Conservation (phyloP, 2,888 invertebrate genomes). For the Scaptomyza parva region DNA sequence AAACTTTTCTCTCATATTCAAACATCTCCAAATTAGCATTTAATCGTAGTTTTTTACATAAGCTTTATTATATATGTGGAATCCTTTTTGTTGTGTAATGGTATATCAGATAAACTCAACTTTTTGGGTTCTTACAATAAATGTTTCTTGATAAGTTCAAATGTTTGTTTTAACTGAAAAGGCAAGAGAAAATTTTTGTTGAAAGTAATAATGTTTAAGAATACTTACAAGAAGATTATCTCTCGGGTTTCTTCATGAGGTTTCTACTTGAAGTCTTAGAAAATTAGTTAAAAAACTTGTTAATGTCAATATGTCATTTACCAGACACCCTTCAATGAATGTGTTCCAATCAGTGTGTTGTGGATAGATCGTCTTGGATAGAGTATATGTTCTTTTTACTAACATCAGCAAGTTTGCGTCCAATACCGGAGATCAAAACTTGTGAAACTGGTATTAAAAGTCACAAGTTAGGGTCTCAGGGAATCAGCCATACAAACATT, state of each 20-base stretch:
- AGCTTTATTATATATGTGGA: slow-evolving; percentile 42
- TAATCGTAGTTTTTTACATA: slow-evolving; percentile 50
- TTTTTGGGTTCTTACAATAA: slow-evolving; percentile 51
- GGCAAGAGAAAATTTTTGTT: not conserved
- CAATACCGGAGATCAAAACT: slow-evolving; percentile 86
- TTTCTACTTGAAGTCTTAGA: not conserved
- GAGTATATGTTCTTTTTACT: slow-evolving; percentile 48
- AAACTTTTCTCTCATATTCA: slow-evolving; percentile 24
- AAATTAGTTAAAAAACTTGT: not conserved
- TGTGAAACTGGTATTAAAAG: slow-evolving; percentile 85
- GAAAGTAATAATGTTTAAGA: not conserved
- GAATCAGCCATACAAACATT: slow-evolving; percentile 85
- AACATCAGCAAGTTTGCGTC: slow-evolving; percentile 85
- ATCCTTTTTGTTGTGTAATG: slow-evolving; percentile 34
- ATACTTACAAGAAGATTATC: not conserved
- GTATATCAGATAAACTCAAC: slow-evolving; percentile 34
- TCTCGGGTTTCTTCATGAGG: not conserved
- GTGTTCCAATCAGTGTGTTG: slow-evolving; percentile 5
- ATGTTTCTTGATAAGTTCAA: slow-evolving; percentile 45
- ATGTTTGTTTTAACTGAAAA: slow-evolving; percentile 6
- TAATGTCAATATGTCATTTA: not conserved
- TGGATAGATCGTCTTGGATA: no score
- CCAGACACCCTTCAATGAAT: slow-evolving; percentile 4
- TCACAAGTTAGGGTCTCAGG: slow-evolving; percentile 86
- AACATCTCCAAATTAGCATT: slow-evolving; percentile 42